Evolutionary conservation across 1,140 invertebrate species (phyloP).

Genomic region (Paralvinella palmiformis): DNA sequence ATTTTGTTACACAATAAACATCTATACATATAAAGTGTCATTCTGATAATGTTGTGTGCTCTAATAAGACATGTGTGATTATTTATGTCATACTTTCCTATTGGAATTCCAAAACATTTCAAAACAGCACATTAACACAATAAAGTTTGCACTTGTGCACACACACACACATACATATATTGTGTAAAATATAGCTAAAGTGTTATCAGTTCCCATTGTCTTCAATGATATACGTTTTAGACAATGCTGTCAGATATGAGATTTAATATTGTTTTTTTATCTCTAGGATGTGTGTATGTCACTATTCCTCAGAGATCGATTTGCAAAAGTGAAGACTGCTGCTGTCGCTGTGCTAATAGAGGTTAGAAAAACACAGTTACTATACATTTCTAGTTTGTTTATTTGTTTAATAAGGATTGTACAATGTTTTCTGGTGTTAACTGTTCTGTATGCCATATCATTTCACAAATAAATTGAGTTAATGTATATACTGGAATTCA

Average conservation of each 20-base stretch:
- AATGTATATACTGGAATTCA: neutral
- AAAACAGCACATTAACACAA: neutral
- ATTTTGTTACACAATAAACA: neutral
- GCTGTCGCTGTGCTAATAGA: conserved; percentile 37
- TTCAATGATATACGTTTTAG: neutral
- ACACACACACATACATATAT: neutral
- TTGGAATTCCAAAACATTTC: neutral
- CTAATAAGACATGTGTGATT: neutral
- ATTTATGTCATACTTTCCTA: too few relatives aligned
- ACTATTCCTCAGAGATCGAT: conserved; percentile 37
- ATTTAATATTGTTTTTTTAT: neutral
- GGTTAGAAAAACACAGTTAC: too few relatives aligned
- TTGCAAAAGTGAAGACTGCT: conserved; percentile 40
- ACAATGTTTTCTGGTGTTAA: neutral
- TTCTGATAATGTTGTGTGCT: neutral
- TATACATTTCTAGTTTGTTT: neutral
- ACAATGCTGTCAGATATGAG: neutral
- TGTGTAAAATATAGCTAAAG: neutral
- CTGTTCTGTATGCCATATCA: neutral
- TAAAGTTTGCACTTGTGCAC: neutral
- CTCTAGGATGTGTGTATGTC: conserved; percentile 37
- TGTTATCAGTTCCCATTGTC: neutral
- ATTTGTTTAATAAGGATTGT: neutral
- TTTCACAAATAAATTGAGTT: neutral
- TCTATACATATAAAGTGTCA: neutral